Percentiles rank a stretch among this genome's conserved stretches.
phyloP scores from a whole-genome alignment of 1,140 invertebrate genomes.

The Drosophila tani region DNA sequence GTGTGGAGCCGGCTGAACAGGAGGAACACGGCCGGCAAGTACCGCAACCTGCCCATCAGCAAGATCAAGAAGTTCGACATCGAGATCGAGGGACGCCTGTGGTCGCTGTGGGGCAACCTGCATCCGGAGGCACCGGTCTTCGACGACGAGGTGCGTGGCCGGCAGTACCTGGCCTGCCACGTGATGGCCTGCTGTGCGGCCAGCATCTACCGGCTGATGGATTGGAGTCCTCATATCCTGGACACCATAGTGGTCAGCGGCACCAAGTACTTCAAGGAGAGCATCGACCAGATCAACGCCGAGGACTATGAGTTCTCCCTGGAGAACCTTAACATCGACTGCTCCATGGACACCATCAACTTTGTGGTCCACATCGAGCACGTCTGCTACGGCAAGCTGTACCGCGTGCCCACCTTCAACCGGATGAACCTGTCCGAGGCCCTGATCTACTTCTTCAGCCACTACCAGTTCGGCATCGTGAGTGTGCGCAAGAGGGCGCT shows the following conservation, averaged over 20 bases:
- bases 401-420: constrained; percentile 86
- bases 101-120: constrained; percentile 87
- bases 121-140: constrained; percentile 86
- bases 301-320: constrained; percentile 86
- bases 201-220: constrained; percentile 86
- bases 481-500: constrained; percentile 86
- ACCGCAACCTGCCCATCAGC: constrained; percentile 85
- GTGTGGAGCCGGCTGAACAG: constrained; percentile 86
- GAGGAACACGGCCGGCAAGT: constrained; percentile 85
- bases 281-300: constrained; percentile 85
- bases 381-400: constrained; percentile 87
- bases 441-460: constrained; percentile 87
- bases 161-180: constrained; percentile 86
- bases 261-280: constrained; percentile 86
- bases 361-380: constrained; percentile 87
- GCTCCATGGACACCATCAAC: constrained; percentile 86
- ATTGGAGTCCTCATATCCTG: constrained; percentile 87
- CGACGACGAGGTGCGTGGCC: constrained; percentile 84
- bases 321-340: constrained; percentile 85
- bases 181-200: constrained; percentile 87
- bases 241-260: constrained; percentile 87
- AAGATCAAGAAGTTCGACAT: constrained; percentile 87
- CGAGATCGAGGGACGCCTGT: constrained; percentile 87
- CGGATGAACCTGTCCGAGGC: constrained; percentile 87
- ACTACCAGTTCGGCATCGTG: constrained; percentile 86